These are phyloP conservation scores for Oreochromis spilurus DNA, from an alignment of 2,113 vertebrate genomes.

Conservation along the genomic window DNA sequence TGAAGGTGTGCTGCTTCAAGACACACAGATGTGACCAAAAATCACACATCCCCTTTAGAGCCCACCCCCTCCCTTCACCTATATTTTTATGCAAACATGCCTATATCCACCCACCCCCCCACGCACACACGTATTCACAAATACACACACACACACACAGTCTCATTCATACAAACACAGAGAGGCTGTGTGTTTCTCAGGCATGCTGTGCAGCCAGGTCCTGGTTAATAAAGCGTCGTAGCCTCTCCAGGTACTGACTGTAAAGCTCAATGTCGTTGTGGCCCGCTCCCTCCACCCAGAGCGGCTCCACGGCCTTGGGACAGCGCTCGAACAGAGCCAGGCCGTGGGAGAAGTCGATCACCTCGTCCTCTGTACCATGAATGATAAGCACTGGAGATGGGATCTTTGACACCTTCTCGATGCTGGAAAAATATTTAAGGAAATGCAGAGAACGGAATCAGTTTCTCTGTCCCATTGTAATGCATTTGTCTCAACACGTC, in stretches of 20 bases:
- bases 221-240: slow-evolving; percentile 94
- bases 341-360: slow-evolving; percentile 98
- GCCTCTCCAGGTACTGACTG: slow-evolving; percentile 97
- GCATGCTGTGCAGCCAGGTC: slow-evolving; percentile 82
- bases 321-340: slow-evolving; percentile 95
- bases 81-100: slow-evolving; percentile 7
- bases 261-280: slow-evolving; percentile 99
- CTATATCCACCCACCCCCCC: background rate
- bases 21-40: slow-evolving; percentile 59
- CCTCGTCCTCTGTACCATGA: slow-evolving; percentile 96
- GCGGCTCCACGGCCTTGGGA: slow-evolving; percentile 94
- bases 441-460: background rate
- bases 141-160: background rate
- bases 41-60: background rate
- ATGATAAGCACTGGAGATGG: slow-evolving; percentile 96
- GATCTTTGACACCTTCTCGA: slow-evolving; percentile 97
- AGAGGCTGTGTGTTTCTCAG: slow-evolving; percentile 56
- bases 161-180: slow-evolving; percentile 23
- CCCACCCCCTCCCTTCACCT: background rate
- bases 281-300: slow-evolving; percentile 96
- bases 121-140: background rate
- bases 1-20: slow-evolving; percentile 47
- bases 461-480: background rate
- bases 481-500: background rate
- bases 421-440: slow-evolving; percentile 71